phyloP scores from a whole-genome alignment of 2,113 vertebrate species.

The Saccopteryx leptura region DNA sequence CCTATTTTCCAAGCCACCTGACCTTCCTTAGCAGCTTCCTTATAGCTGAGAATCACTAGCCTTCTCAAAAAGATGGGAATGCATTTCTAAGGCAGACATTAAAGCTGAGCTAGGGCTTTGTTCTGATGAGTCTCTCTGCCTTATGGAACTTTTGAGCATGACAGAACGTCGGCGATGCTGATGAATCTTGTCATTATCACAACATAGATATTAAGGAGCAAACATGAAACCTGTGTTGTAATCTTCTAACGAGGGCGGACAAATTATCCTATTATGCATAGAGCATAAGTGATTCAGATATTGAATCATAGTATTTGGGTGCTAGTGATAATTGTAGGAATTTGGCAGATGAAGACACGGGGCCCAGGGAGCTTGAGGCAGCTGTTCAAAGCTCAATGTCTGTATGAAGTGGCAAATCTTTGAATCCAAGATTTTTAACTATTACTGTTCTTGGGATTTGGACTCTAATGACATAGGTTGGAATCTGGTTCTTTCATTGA shows the following conservation, averaged over 20 bases:
- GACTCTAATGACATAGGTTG: neutral
- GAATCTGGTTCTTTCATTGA: neutral
- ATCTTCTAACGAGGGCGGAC: neutral
- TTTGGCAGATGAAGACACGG: constrained; percentile 2
- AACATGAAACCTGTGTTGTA: neutral
- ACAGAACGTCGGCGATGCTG: neutral
- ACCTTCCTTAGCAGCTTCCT: neutral
- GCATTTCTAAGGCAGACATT: neutral
- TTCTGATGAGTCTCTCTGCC: neutral
- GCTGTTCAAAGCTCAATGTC: neutral
- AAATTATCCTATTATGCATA: neutral
- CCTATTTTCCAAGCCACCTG: neutral
- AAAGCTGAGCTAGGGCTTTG: neutral
- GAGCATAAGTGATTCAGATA: neutral
- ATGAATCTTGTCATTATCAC: neutral
- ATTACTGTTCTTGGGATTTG: neutral
- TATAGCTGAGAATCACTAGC: neutral
- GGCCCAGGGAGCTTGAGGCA: neutral
- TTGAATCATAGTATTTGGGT: neutral
- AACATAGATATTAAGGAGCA: neutral
- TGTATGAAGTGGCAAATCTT: neutral
- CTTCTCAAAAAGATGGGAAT: neutral
- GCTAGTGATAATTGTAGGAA: neutral
- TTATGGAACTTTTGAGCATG: neutral
- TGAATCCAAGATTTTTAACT: neutral